Evolutionary conservation across 2,113 vertebrate species (phyloP).

Genomic region (Tetrao urogallus): DNA sequence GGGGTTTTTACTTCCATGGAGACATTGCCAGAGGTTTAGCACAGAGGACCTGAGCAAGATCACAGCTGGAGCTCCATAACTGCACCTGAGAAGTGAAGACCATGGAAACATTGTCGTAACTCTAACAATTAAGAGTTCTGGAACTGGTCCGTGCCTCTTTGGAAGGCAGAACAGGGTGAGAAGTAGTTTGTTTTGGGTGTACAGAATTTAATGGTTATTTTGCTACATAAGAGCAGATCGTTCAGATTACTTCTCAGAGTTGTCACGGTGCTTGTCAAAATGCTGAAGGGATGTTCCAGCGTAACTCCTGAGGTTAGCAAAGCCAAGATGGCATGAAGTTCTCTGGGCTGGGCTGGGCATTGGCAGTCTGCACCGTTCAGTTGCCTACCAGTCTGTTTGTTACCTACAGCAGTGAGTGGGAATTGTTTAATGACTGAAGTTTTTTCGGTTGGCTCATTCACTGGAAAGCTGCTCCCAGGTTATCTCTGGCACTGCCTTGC

Average conservation of each 20-base stretch:
- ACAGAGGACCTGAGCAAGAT: not conserved
- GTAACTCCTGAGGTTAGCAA: not conserved
- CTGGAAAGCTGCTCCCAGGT: not conserved
- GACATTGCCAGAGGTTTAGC: not conserved
- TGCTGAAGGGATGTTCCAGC: not conserved
- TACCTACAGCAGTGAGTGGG: not conserved
- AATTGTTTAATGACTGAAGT: not conserved
- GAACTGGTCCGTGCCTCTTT: not conserved
- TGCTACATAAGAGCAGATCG: not conserved
- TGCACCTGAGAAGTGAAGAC: not conserved
- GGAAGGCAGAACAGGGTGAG: not conserved
- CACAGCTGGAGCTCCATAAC: not conserved
- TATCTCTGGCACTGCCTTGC: not conserved
- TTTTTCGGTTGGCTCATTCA: not conserved
- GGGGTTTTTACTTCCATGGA: not conserved
- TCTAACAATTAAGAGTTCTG: not conserved
- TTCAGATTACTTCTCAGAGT: not conserved
- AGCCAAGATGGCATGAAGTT: not conserved
- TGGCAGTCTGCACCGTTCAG: not conserved
- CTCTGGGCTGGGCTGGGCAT: not conserved
- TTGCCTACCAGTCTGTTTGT: not conserved
- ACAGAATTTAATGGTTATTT: not conserved
- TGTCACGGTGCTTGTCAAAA: not conserved
- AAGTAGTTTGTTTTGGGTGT: not conserved
- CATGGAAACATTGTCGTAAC: not conserved